Evolutionary conservation across 2,797 vertebrate genomes (phyloP), one percentile per base, ranked within the genome.

Genomic region (Helostoma temminkii): DNA sequence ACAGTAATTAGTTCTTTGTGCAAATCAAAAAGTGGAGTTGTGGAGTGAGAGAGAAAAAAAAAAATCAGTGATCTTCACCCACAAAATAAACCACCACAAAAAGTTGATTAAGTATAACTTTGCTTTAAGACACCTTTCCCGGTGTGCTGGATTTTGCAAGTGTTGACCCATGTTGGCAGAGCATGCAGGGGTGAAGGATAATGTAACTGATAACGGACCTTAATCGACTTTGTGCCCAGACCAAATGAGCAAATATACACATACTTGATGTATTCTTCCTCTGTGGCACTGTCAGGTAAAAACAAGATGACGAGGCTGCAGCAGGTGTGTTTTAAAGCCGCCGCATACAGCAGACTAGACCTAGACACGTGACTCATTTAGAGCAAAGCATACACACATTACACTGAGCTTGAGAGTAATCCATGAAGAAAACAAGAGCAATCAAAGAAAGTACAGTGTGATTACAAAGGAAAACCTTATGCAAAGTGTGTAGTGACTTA

Each of bases 261-360:
- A 70, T 19, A 26, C 22, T 60, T 49, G 50, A 34, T 1, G 16
- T 66, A 41, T 66, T 48, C 42, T 63, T 79, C 52, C 57, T 24
- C 69, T 22, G 1, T 42, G 37, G 63, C 50, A 68, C 49, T 37
- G 49, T 48, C 22, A n/a, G 28, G 54, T 24, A 21, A 60, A 45
- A 66, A 52, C 4, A 39, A 56, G 22, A 67, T 36, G 43, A 67
- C 0, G 18, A 22, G 19, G 55, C 64, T 2, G 50, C 72, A 61
- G 53, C 54, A 78, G 54, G 49, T 48, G 61, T 32, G 50, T 71
- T 69, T 72, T 42, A 56, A 87, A 76, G 78, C 78, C 59, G 80
- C 74, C 58, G 81, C 67, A 54, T 50, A 81, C 47, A 85, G 78
- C 83, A 76, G 83, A 88, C 82, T 56, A 63, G 75, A 82, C 62